A percentile compares a stretch with the other conserved stretches of the same genome.
These are phyloP conservation scores for Coecobrya sp. DNA, from an alignment of 2,888 invertebrate species.

Conservation along the genomic window DNA sequence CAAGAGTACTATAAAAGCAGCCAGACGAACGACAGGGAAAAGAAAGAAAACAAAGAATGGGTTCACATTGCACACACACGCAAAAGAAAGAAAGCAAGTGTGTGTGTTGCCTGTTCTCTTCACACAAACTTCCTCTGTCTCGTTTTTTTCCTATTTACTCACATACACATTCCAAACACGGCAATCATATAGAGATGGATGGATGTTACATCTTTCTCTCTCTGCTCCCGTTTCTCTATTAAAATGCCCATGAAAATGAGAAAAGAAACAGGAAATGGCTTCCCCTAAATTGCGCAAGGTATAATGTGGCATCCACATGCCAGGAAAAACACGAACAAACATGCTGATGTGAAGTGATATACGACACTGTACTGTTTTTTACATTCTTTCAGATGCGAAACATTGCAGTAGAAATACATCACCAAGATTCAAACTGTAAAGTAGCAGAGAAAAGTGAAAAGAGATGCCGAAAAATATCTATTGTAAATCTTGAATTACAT, in stretches of 20 bases:
- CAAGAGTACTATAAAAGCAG: slow-evolving; percentile 33
- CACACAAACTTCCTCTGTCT: background rate
- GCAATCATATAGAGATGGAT: slow-evolving; percentile 50
- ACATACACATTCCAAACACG: slow-evolving; percentile 65
- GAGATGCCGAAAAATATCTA: background rate
- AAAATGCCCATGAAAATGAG: slow-evolving; percentile 76
- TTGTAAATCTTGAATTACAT: slow-evolving; percentile 1
- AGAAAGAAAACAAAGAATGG: slow-evolving; percentile 53
- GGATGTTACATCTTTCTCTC: slow-evolving; percentile 45
- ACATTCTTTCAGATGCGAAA: slow-evolving; percentile 30
- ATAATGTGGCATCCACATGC: slow-evolving; percentile 80
- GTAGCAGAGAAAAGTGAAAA: background rate
- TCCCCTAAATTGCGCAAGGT: slow-evolving; percentile 75
- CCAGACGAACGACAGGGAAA: slow-evolving; percentile 8
- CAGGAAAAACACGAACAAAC: slow-evolving; percentile 76
- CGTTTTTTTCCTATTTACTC: background rate
- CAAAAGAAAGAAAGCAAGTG: slow-evolving; percentile 55
- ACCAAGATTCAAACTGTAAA: background rate
- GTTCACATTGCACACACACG: slow-evolving; percentile 47
- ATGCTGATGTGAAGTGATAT: slow-evolving; percentile 68
- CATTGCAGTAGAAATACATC: background rate
- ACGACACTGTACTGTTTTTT: slow-evolving; percentile 44
- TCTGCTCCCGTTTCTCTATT: slow-evolving; percentile 32
- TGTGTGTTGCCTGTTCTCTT: background rate
- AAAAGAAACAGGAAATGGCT: slow-evolving; percentile 62